These are phyloP conservation scores for Pelecanoides urinatrix DNA, from an alignment of 2,113 vertebrate genomes.

Conservation along the genomic window DNA sequence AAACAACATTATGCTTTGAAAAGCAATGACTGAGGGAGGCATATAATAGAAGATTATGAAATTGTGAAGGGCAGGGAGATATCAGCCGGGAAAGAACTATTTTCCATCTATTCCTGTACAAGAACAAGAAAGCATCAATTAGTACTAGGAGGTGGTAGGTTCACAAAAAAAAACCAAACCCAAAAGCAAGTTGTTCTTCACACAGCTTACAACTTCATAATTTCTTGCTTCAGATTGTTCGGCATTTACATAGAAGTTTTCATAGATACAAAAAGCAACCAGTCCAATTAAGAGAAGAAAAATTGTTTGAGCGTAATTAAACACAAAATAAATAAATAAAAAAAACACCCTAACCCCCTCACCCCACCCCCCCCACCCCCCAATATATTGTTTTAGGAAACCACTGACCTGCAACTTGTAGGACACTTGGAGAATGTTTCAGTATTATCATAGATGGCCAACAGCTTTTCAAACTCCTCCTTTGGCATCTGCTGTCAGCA, in stretches of 20 bases:
- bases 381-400: background rate
- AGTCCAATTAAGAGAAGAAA: background rate
- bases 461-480: background rate
- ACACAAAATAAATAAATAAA: background rate
- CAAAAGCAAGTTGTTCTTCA: background rate
- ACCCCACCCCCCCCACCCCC: too few species aligned
- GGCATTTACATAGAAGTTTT: background rate
- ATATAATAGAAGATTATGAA: background rate
- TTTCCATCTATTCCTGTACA: background rate
- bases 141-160: background rate
- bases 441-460: background rate
- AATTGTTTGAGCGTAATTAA: background rate
- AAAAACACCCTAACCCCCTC: accelerated
- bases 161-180: background rate
- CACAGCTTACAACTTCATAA: background rate
- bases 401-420: background rate
- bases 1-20: background rate
- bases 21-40: background rate
- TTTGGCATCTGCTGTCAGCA: background rate
- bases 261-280: background rate
- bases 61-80: background rate
- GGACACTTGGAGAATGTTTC: background rate
- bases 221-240: background rate
- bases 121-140: background rate
- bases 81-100: background rate